phyloP scores from a whole-genome alignment of 2,797 vertebrate genomes.

The Zalophus californianus region DNA sequence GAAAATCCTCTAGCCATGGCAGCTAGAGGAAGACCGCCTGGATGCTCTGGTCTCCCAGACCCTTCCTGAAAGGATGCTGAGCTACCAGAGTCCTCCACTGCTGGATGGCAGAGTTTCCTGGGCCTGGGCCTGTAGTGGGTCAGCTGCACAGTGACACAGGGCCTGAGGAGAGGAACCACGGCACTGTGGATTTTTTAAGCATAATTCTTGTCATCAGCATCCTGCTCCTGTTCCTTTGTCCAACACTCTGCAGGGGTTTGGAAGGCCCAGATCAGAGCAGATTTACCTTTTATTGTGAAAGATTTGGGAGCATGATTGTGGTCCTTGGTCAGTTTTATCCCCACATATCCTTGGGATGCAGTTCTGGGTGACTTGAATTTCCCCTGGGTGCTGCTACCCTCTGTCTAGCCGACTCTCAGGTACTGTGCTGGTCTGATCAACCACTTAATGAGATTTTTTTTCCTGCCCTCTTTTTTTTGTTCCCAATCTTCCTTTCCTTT shows the following conservation, averaged over 20 bases:
- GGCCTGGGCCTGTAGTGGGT: not conserved
- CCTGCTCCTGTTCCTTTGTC: not conserved
- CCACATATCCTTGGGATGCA: not conserved
- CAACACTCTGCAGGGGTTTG: not conserved
- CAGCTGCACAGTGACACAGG: not conserved
- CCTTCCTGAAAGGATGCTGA: not conserved
- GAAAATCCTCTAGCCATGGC: not conserved
- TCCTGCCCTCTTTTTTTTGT: not conserved
- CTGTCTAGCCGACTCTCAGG: not conserved
- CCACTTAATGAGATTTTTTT: not conserved
- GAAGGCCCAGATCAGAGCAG: not conserved
- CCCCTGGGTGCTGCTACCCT: not conserved
- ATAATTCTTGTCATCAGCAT: not conserved
- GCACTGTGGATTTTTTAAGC: not conserved
- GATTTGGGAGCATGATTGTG: not conserved
- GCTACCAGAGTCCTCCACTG: not conserved
- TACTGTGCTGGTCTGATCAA: not conserved
- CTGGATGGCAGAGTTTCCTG: not conserved
- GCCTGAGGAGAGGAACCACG: not conserved
- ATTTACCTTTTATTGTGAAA: not conserved
- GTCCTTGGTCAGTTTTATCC: not conserved
- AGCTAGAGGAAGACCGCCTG: not conserved
- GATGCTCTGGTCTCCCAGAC: not conserved
- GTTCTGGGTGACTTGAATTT: not conserved
- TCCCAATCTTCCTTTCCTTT: not conserved